Evolutionary conservation across 2,797 vertebrate species (phyloP).

Genomic region (Rhabdophis nuchalis): DNA sequence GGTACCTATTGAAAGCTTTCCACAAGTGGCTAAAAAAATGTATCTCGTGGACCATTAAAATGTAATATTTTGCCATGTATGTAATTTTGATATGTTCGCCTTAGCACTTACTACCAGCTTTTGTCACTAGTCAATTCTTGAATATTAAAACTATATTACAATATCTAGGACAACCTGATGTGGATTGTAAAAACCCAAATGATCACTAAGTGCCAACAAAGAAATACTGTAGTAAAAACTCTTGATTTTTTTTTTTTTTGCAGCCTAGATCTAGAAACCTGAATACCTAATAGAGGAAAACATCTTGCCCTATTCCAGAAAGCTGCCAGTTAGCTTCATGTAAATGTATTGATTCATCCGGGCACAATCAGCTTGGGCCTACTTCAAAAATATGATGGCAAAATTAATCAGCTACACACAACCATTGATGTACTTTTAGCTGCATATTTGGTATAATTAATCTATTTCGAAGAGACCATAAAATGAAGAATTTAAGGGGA

Average conservation of each 20-base stretch:
- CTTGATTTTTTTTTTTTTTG: neutral
- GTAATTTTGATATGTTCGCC: neutral
- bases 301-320: conserved; percentile 12
- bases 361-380: neutral
- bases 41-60: neutral
- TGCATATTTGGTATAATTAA: neutral
- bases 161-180: neutral
- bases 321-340: accelerated
- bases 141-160: neutral
- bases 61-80: neutral
- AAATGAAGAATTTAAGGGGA: neutral
- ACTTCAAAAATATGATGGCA: neutral
- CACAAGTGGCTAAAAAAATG: neutral
- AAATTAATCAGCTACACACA: neutral
- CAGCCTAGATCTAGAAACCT: neutral
- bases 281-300: neutral
- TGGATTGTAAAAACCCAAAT: neutral
- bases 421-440: neutral
- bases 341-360: neutral
- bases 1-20: neutral
- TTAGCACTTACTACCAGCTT: neutral
- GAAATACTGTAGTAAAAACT: neutral
- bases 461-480: neutral
- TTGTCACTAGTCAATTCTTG: neutral
- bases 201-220: neutral